phyloP scores from a whole-genome alignment of 2,113 vertebrate species.

The Girardinichthys multiradiatus region DNA sequence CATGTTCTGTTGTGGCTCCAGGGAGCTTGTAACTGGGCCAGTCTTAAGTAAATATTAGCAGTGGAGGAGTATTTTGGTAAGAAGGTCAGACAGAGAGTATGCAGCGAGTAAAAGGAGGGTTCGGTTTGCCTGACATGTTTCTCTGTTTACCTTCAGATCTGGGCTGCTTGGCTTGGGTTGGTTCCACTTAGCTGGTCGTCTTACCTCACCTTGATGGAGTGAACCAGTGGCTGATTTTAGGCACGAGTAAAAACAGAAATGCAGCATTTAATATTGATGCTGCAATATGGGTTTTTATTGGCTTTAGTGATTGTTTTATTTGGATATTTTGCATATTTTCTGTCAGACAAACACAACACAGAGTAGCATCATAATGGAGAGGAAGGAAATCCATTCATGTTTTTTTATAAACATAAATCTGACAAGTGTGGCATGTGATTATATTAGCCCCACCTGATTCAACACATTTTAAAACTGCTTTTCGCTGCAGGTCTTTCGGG shows the following conservation, averaged over 20 bases:
- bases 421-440: neutral
- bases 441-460: no score
- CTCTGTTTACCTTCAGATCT: neutral
- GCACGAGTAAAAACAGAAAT: neutral
- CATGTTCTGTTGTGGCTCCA: neutral
- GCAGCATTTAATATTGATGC: neutral
- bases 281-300: no score
- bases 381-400: neutral
- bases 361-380: neutral
- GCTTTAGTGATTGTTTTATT: no score
- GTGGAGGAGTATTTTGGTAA: neutral
- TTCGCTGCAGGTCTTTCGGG: no score
- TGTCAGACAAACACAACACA: neutral
- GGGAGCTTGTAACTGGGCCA: neutral
- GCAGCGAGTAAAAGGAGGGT: neutral
- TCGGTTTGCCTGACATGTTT: neutral
- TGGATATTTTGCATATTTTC: no score
- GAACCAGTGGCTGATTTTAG: neutral
- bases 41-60: slow-evolving; percentile 1
- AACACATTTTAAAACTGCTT: no score
- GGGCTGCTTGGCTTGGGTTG: neutral
- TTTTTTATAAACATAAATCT: neutral
- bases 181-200: no score
- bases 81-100: neutral
- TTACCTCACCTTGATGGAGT: no score